Percentiles rank a stretch among this genome's conserved stretches.
Evolutionary conservation across 2,113 vertebrate species (phyloP).

Genomic region (Micronisus gabar): DNA sequence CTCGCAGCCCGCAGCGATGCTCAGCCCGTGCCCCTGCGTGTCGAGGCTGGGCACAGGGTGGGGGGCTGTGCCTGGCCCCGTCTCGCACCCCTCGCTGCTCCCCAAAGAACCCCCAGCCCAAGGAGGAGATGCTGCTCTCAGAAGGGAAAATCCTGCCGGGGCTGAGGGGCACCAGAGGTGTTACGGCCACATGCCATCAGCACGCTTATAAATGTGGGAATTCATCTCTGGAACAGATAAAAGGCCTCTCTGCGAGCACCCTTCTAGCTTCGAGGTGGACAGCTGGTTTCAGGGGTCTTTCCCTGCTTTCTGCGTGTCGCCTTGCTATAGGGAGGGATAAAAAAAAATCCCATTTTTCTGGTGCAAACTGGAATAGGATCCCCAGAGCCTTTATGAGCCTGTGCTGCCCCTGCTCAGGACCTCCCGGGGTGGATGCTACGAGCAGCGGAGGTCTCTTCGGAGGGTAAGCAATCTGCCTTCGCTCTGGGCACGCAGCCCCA

Average conservation of each 20-base stretch:
- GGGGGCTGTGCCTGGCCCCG: neutral
- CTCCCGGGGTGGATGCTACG: fast-evolving
- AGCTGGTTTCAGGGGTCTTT: neutral
- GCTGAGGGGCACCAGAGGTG: neutral
- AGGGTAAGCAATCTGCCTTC: neutral
- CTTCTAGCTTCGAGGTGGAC: neutral
- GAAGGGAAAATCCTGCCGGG: neutral
- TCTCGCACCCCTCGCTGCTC: neutral
- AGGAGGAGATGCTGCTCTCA: fast-evolving
- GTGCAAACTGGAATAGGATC: neutral
- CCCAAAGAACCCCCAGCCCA: neutral
- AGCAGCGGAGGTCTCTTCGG: neutral
- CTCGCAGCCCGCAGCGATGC: neutral
- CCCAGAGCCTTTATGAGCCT: neutral
- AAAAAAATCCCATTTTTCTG: neutral
- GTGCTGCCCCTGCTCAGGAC: neutral
- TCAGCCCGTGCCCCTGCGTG: neutral
- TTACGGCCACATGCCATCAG: fast-evolving
- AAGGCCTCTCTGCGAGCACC: fast-evolving
- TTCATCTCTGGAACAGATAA: neutral
- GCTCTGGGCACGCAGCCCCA: fast-evolving
- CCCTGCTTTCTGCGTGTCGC: neutral
- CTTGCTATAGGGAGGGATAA: no score
- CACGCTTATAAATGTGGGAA: neutral
- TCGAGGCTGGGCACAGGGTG: neutral